Evolutionary conservation across 53 echinoderm and acorn worm species (phyloP), one percentile per base, ranked within the genome.

Genomic region (Henricia sp.): DNA sequence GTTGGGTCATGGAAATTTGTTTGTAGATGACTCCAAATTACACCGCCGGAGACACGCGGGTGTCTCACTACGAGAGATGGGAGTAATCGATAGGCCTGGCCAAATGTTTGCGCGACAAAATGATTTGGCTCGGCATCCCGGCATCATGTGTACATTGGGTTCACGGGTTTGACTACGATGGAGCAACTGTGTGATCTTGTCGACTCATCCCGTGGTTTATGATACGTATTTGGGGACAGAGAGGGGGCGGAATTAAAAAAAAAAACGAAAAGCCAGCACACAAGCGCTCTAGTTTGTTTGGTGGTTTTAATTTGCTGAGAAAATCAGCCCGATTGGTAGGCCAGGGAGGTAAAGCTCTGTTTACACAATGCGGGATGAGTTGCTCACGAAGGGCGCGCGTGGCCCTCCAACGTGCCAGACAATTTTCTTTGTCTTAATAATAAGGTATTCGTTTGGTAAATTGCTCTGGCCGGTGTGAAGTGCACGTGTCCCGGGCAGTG

Each of bases 101-200:
- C 63, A 85, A 85, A 72, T 85, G 85, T 85, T 85, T 85, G 74
- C 59, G 64, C 42, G 64, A 65, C 64, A 85, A 85, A 85, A 85
- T 62, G 85, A 85, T 85, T 72, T 85, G 85, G 85, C 72, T 73
- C 29, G 76, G 76, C 76, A 76, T 57, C 56, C 59, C 28, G 76
- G 42, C 26, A 59, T 56, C 76, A 58, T 76, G 76, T 76, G 76
- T 76, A 76, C 76, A 58, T 59, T 76, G 37, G 39, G 67, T 38
- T 39, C 67, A 21, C 37, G 55, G 53, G 25, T 26, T 38, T 38
- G 24, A 59, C 58, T 34, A 39, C 2, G 54, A 37, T 30, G 44
- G 11, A 20, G 38, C 41, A 28, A 59, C 55, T 59, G 12, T 41
- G 59, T 59, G 59, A 76, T 76, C 76, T 58, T 58, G 59, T 57